Evolutionary conservation across 1,140 invertebrate species (phyloP), one percentile per base, ranked within the genome.

Genomic region (Papilio polytes): DNA sequence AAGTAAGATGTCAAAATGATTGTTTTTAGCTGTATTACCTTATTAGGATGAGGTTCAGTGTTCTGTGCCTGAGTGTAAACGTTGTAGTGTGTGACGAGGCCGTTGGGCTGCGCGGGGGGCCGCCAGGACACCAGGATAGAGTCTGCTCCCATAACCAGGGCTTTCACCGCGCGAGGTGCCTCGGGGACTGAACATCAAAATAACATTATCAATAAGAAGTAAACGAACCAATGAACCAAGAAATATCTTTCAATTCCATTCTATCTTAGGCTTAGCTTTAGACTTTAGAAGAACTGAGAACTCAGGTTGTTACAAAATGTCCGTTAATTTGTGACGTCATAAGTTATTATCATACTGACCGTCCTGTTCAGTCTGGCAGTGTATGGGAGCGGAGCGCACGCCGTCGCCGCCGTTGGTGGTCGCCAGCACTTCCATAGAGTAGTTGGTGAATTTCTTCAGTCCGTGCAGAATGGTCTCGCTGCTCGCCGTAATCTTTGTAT

Each of bases 341-440:
- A 59, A 59, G 8, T 15, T 78, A 81, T 66, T 79, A 15, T 20
- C 77, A 79, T 74, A 63, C 92, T 94, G 95, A 99, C 98, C 98
- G 94, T 99, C 98, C 95, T 99, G 98, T 96, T 99, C 98, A 72
- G 99, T 99, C 94, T 98, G 98, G 88, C 98, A 98, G 94, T 98
- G 98, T 86, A 99, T 98, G 8, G 98, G 97, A 26, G 96, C 96
- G 88, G 98, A 98, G 82, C 98, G 97, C 48, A 99, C 98, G 80
- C 99, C 99, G 91, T 99, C 98, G n/a, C 99, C 99, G 81, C 98
- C 98, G 73, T 98, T 98, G 41, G 98, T 99, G 87, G 97, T 99
- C 66, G 98, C 98, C 82, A 99, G 94, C 51, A 99, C 98, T 96
- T 99, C 98, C 96, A 99, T 98, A 78, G 98, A 99, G 94, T 99